A percentile compares a stretch with the other conserved stretches of the same genome.
Evolutionary conservation across 1,140 invertebrate genomes (phyloP).

Genomic region (Lutraria rhynchaena): DNA sequence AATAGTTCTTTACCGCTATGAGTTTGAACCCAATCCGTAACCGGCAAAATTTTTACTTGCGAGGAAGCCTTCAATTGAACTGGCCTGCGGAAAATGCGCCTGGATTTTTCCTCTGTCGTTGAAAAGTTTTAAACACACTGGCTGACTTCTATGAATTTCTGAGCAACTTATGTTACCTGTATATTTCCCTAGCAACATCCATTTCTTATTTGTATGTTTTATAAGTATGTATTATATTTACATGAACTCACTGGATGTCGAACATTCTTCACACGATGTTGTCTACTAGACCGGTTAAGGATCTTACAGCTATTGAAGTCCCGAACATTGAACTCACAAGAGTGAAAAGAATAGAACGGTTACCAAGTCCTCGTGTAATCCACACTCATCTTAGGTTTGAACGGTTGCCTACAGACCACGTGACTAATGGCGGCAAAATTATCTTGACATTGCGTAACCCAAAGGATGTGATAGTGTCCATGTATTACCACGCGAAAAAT

Average conservation of each 20-base stretch:
- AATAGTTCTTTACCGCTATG: no score
- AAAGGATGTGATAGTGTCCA: not conserved
- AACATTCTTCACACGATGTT: not conserved
- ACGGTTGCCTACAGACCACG: not conserved
- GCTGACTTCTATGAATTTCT: no score
- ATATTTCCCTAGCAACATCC: no score
- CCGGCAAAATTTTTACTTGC: no score
- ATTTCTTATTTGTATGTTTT: no score
- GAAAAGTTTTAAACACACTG: no score
- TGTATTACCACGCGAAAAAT: not conserved
- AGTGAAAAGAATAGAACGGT: not conserved
- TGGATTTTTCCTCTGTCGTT: no score
- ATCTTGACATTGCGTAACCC: not conserved
- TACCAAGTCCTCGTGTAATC: not conserved
- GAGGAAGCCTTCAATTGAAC: no score
- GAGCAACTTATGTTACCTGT: no score
- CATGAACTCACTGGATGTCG: slow-evolving; percentile 4
- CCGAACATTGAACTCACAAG: not conserved
- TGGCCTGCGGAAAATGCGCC: no score
- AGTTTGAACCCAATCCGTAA: no score
- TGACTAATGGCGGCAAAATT: slow-evolving; percentile 1
- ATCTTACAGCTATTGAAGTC: not conserved
- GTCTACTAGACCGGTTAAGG: not conserved
- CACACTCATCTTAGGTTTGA: not conserved
- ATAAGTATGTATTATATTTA: not conserved